A percentile compares a stretch with the other conserved stretches of the same genome.
phyloP scores from a whole-genome alignment of 2,797 vertebrate species.

The Oreortyx pictus region DNA sequence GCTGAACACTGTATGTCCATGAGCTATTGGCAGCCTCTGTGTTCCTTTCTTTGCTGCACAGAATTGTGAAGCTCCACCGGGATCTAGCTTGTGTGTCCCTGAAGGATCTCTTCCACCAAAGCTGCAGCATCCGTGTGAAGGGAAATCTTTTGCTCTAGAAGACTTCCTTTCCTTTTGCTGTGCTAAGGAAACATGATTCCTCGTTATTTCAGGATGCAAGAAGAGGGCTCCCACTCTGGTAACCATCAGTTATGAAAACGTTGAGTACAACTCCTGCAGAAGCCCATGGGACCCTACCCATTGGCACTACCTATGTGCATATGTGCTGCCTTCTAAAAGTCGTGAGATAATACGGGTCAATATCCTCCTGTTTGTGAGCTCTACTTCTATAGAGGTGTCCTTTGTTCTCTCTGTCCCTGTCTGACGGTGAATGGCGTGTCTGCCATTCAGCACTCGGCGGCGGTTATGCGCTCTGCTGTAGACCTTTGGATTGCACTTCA shows the following conservation, averaged over 20 bases:
- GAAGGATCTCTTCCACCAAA: neutral
- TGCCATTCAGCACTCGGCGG: neutral
- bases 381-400: neutral
- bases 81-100: neutral
- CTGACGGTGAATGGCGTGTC: neutral
- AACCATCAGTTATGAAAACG: neutral
- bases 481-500: neutral
- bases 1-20: neutral
- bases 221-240: neutral
- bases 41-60: fast-evolving
- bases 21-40: neutral
- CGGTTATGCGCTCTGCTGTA: neutral
- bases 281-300: neutral
- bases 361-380: neutral
- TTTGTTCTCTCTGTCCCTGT: neutral
- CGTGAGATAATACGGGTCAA: neutral
- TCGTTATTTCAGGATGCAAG: neutral
- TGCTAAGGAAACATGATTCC: neutral
- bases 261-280: neutral
- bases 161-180: neutral
- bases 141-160: neutral
- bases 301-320: neutral
- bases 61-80: neutral
- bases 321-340: neutral
- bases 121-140: neutral